Conservation (phyloP, 2,888 invertebrate species). For the Subacronicta megacephala region DNA sequence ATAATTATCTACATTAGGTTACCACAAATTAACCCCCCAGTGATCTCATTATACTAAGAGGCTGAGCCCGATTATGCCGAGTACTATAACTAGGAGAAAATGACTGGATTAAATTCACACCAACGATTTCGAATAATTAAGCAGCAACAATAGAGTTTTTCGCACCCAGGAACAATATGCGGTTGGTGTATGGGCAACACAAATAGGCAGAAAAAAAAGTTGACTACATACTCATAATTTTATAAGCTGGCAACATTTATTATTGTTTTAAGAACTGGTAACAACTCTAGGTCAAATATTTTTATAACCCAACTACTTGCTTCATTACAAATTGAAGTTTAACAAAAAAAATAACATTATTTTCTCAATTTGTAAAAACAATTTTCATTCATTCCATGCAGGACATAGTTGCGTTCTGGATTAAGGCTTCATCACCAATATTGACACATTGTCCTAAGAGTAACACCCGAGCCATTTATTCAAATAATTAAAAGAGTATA, state of each 20-base stretch:
- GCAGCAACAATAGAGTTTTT: constrained; percentile 8
- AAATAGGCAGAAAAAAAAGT: constrained; percentile 1
- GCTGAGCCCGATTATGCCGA: constrained; percentile 9
- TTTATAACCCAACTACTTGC: background rate
- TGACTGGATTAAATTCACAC: constrained; percentile 26
- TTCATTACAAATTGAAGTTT: no score
- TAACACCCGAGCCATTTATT: no score
- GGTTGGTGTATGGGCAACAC: background rate
- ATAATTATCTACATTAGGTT: constrained; percentile 18
- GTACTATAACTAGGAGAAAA: constrained; percentile 26
- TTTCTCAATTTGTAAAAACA: no score
- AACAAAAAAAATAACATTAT: no score
- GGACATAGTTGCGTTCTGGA: no score
- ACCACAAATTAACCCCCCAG: constrained; percentile 6
- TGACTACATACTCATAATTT: background rate
- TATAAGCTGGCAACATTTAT: background rate
- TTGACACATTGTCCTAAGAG: no score
- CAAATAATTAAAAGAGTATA: no score
- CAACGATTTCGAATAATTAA: constrained; percentile 20
- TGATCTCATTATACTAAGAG: constrained; percentile 36
- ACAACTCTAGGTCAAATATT: background rate
- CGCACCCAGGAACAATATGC: constrained; percentile 2
- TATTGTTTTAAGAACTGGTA: background rate
- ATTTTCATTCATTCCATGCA: no score
- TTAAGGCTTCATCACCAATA: no score